Evolutionary conservation across 2,113 vertebrate species (phyloP).

Genomic region (Poecile atricapillus): DNA sequence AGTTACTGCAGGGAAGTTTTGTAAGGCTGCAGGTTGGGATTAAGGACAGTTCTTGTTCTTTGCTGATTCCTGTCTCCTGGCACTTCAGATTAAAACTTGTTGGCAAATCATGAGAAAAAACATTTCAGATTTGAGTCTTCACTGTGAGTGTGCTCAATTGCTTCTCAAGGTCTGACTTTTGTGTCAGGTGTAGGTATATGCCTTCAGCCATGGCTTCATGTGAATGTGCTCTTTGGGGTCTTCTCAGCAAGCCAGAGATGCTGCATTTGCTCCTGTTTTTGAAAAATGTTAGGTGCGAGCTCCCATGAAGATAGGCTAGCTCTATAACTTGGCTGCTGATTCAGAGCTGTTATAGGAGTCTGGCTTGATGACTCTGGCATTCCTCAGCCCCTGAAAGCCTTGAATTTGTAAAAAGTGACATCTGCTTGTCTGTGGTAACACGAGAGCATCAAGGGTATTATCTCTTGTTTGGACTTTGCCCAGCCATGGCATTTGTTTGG

Average conservation of each 20-base stretch:
- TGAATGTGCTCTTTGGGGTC: background rate
- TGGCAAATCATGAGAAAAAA: background rate
- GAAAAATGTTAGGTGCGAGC: background rate
- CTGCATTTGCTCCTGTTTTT: background rate
- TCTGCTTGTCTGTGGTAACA: background rate
- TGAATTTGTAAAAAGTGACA: background rate
- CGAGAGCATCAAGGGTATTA: no score
- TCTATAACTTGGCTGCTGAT: background rate
- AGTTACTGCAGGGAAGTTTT: background rate
- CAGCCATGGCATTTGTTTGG: background rate
- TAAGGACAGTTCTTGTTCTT: background rate
- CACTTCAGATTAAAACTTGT: background rate
- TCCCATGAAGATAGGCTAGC: background rate
- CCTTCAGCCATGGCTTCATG: background rate
- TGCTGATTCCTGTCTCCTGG: background rate
- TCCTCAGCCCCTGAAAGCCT: background rate
- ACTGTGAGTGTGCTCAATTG: accelerated
- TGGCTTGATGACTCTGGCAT: background rate
- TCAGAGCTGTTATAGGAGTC: background rate
- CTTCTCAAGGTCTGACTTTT: background rate
- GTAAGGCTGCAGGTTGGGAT: background rate
- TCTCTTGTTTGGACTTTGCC: background rate
- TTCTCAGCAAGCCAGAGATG: background rate
- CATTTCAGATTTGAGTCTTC: background rate
- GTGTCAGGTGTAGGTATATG: background rate